Evolutionary conservation across 1,140 invertebrate species (phyloP), one percentile per base, ranked within the genome.

Genomic region (Tribolium madens): DNA sequence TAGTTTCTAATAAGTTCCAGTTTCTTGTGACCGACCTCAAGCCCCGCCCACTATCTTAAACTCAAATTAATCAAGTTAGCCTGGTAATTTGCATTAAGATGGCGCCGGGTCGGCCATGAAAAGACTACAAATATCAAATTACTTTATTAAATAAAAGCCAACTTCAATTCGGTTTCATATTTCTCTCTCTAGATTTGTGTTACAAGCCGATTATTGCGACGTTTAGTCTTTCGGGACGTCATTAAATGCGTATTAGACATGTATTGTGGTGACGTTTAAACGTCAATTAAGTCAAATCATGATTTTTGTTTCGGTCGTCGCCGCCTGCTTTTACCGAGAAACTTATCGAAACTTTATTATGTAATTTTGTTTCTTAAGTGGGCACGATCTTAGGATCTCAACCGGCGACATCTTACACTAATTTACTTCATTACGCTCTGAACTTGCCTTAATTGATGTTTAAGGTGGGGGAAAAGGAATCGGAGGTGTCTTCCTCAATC

Each of bases 361-460:
- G 26, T 64, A 64, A 64, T 64, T 64, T 64, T 64, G 57, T 64
- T 64, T 64, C 57, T 64, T 64, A 64, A 64, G 57, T 64, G 57
- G 57, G 57, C 57, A 64, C 57, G 57, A 64, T 64, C 57, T 64
- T 47, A 57, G 26, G 73, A 77, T 50, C 76, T 75, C 76, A 36
- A 21, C 18, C 76, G 57, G 69, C 79, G 73, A 79, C 81, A 82
- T 82, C 81, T 82, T 82, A 79, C 72, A 52, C 75, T 80, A 80
- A 80, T 80, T 80, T 76, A 81, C 68, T 78, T 79, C 79, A 80
- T 80, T 80, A 80, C 46, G 73, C 78, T 78, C 60, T 76, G 77
- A 81, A 81, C 76, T 79, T 78, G 79, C 81, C 79, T 76, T 76
- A 53, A 76, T 68, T 76, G 57, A 64, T 68, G 74, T 70, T 76